Evolutionary conservation across 2,888 invertebrate genomes (phyloP).

Genomic region (Hydropsyche betteni): DNA sequence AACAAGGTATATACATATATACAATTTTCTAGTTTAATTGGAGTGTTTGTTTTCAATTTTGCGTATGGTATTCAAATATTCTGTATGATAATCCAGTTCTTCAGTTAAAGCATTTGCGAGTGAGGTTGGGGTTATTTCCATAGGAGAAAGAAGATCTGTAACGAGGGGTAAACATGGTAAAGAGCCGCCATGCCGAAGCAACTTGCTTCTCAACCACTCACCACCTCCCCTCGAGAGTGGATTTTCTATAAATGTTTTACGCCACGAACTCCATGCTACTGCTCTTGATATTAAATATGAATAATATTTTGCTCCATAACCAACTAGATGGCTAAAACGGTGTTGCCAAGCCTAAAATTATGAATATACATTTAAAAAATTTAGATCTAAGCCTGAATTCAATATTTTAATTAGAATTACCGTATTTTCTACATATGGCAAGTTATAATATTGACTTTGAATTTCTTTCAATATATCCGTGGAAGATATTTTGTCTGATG

Average conservation of each 20-base stretch:
- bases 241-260: conserved; percentile 79
- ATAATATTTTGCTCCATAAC: conserved; percentile 99
- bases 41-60: conserved; percentile 41
- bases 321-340: conserved; percentile 94
- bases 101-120: conserved; percentile 83
- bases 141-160: conserved; percentile 77
- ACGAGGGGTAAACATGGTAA: conserved; percentile 82
- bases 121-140: conserved; percentile 75
- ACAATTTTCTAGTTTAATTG: background rate
- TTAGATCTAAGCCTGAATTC: too few species aligned
- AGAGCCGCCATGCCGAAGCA: conserved; percentile 89
- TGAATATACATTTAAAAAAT: conserved; percentile 8
- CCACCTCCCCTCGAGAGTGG: conserved; percentile 83
- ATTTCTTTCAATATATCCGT: conserved; percentile 79
- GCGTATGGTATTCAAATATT: conserved; percentile 58
- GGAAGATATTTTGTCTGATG: conserved; percentile 63
- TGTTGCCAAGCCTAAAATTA: conserved; percentile 86
- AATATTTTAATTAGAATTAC: too few species aligned
- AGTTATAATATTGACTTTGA: conserved; percentile 84
- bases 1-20: background rate
- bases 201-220: conserved; percentile 77
- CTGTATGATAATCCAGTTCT: conserved; percentile 74
- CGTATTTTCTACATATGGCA: conserved; percentile 88
- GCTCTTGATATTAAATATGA: conserved; percentile 95
- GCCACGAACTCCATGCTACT: conserved; percentile 93